phyloP scores from a whole-genome alignment of 2,888 invertebrate species.

The Diploptera punctata region DNA sequence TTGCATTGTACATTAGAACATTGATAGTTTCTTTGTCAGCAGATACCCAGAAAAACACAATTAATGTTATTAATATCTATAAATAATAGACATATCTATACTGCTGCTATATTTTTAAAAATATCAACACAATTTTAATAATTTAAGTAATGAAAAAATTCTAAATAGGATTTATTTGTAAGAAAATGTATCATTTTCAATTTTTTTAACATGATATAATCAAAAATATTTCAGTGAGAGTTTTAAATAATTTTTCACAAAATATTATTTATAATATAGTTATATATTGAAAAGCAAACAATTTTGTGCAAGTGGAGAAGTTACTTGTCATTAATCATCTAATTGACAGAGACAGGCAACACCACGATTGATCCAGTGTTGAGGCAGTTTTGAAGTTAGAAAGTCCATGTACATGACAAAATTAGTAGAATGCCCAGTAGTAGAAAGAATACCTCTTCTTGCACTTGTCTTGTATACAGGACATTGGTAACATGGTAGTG shows the following conservation, averaged over 20 bases:
- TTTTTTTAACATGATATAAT: no score
- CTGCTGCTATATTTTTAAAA: no score
- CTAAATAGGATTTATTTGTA: no score
- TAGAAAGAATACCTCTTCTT: conserved; percentile 76
- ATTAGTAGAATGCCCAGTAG: conserved; percentile 85
- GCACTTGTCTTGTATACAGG: conserved; percentile 86
- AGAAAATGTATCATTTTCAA: no score
- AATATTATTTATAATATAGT: background rate
- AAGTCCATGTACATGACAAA: conserved; percentile 78
- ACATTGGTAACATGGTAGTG: conserved; percentile 69
- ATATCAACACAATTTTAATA: no score
- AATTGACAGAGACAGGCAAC: conserved; percentile 80
- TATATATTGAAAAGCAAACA: background rate
- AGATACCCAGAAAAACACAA: no score
- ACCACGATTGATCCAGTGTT: conserved; percentile 82
- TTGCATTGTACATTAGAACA: no score
- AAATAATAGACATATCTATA: no score
- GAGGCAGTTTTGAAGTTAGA: conserved; percentile 64
- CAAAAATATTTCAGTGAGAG: background rate
- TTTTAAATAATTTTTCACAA: background rate
- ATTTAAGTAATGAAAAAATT: no score
- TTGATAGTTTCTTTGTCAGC: no score
- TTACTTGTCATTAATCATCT: conserved; percentile 64
- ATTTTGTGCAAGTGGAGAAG: background rate
- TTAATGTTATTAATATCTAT: no score